Conservation (phyloP, 2,797 vertebrate genomes). For the Arrhamphus sclerolepis region DNA sequence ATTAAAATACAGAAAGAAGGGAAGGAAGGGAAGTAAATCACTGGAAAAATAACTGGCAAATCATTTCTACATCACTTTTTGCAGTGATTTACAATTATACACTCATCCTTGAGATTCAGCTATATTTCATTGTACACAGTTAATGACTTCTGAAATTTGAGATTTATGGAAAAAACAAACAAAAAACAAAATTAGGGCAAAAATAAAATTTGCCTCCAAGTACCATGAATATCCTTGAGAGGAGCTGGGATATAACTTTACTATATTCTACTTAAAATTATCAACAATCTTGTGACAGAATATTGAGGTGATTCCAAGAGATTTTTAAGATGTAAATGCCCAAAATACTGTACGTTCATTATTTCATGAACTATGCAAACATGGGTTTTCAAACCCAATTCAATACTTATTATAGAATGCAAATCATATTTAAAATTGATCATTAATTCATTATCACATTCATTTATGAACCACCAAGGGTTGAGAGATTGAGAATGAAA, state of each 20-base stretch:
- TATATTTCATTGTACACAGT: slow-evolving; percentile 8
- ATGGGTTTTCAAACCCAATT: slow-evolving; percentile 53
- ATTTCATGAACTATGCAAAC: slow-evolving; percentile 35
- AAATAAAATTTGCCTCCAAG: slow-evolving; percentile 5
- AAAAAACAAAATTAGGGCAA: slow-evolving; percentile 8
- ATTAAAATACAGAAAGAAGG: slow-evolving; percentile 60
- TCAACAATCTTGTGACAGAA: slow-evolving; percentile 14
- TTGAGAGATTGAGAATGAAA: slow-evolving; percentile 33
- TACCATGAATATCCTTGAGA: slow-evolving; percentile 26
- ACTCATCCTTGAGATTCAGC: slow-evolving; percentile 11
- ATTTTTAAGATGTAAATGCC: slow-evolving; percentile 1
- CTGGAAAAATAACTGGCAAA: slow-evolving; percentile 13
- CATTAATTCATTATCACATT: slow-evolving; percentile 24
- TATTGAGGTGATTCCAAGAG: no score
- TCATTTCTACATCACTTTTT: slow-evolving; percentile 43
- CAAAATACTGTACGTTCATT: slow-evolving; percentile 25
- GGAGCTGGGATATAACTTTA: slow-evolving; percentile 16
- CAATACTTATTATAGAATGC: slow-evolving; percentile 13
- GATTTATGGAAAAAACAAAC: not conserved
- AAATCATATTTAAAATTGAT: slow-evolving; percentile 23
- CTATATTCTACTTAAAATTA: slow-evolving; percentile 11
- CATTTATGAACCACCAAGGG: slow-evolving; percentile 23
- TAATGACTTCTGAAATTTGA: slow-evolving; percentile 26
- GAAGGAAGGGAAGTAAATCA: slow-evolving; percentile 42
- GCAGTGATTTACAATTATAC: slow-evolving; percentile 27